Conservation (phyloP, 2,888 invertebrate species). For the Eupithecia centaureata region DNA sequence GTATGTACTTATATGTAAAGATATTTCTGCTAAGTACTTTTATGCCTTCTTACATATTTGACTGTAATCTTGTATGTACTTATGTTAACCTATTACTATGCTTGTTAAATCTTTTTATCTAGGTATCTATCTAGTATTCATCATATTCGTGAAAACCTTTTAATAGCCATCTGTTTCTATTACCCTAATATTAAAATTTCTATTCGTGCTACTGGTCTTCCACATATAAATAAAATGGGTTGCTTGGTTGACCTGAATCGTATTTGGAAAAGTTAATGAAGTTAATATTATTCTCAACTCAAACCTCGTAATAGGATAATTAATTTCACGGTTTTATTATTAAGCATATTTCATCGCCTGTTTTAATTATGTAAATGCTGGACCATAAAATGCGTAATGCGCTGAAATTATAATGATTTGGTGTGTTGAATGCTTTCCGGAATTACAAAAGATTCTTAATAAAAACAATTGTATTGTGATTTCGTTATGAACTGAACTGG, state of each 20-base stretch:
- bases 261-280: constrained; percentile 8
- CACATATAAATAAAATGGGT: too few relatives aligned
- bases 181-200: too few relatives aligned
- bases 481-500: neutral
- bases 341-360: constrained; percentile 28
- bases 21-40: too few relatives aligned
- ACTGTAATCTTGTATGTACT: too few relatives aligned
- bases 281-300: neutral
- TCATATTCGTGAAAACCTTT: too few relatives aligned
- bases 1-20: too few relatives aligned
- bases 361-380: constrained; percentile 36
- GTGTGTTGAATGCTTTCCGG: neutral
- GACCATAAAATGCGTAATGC: constrained; percentile 27
- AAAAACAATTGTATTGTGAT: neutral
- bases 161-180: too few relatives aligned
- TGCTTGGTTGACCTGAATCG: neutral
- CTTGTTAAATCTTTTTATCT: too few relatives aligned
- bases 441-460: neutral
- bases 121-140: too few relatives aligned
- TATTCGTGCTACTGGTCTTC: too few relatives aligned
- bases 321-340: constrained; percentile 32
- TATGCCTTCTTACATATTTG: too few relatives aligned
- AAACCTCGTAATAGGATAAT: constrained; percentile 22
- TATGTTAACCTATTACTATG: too few relatives aligned
- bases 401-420: constrained; percentile 13